Evolutionary conservation across 1,140 invertebrate species (phyloP), one percentile per base, ranked within the genome.

Genomic region (Drosophila watanabei): DNA sequence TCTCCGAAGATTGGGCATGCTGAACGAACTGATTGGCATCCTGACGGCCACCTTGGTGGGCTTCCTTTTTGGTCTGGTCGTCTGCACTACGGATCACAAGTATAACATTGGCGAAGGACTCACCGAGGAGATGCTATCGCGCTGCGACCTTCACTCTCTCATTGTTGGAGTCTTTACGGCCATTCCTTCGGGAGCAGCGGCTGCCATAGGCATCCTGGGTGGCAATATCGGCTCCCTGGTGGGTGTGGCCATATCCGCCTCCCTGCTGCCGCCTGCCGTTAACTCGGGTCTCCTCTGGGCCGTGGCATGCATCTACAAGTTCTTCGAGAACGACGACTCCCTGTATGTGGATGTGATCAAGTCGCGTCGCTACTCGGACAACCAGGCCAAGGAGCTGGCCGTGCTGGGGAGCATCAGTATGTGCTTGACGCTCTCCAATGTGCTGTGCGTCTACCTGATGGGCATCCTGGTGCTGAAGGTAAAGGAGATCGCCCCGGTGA

Each of bases 221-320:
- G 94, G 95, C 24, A 97, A 97, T 93, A 94, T 96, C 20, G 95
- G 96, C 4, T 97, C 96, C 2, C 91, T 97, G 24, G 96, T 97
- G 5, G 97, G 97, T 43, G 97, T 97, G 9, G 97, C 97, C 4
- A 97, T 97, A 75, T 97, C 96, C 2, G 96, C 96, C 0, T 97
- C 96, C 0, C 91, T 97, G 10, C 93, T 97, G 16, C 97, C 97
- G 9, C 97, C 97, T 4, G 96, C 96, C 54, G 96, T 97, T 2
- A 97, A 97, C 93, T 95, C 95, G 16, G 96, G 96, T 13, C 89
- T 97, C 14, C 92, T 96, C 0, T 97, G 96, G 96, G 95, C 96
- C 0, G 93, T 95, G 85, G 94, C 96, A 2, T 85, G 95, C 16
- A 92, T 96, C 10, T 94, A 95, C 54, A 93, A 94, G 58, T 62